Percentiles rank a stretch among this genome's conserved stretches.
Evolutionary conservation across 1,140 invertebrate genomes (phyloP).

Genomic region (Heterodera schachtii): DNA sequence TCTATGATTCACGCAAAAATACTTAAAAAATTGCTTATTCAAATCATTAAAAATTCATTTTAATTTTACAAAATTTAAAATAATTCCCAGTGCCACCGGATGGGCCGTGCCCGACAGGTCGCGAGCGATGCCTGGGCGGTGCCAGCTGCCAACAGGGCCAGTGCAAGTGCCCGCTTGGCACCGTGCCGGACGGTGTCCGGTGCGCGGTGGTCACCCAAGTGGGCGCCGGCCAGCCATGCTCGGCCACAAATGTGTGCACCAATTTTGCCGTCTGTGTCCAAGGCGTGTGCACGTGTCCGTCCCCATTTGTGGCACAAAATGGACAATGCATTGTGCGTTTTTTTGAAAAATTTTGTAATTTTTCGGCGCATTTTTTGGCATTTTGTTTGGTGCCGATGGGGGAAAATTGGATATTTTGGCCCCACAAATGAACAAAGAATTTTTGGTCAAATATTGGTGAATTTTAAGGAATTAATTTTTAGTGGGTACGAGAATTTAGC

Average conservation of each 20-base stretch:
- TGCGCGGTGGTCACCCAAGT: constrained; percentile 45
- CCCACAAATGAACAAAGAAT: too few relatives aligned
- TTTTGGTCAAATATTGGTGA: too few relatives aligned
- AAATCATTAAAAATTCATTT: constrained; percentile 10
- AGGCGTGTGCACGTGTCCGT: constrained; percentile 48
- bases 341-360: too few relatives aligned
- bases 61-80: not conserved
- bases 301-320: constrained; percentile 50
- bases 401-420: too few relatives aligned
- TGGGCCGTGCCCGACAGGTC: constrained; percentile 47
- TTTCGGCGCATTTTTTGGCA: constrained; percentile 30
- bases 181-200: constrained; percentile 40
- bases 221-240: constrained; percentile 46
- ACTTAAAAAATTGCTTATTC: too few relatives aligned
- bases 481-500: too few relatives aligned
- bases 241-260: constrained; percentile 43
- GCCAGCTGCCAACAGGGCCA: constrained; percentile 46
- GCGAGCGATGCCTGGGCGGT: constrained; percentile 50
- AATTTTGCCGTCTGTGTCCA: constrained; percentile 51
- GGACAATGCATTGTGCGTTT: constrained; percentile 37
- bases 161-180: constrained; percentile 49
- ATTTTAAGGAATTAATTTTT: too few relatives aligned
- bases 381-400: not conserved
- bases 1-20: too few relatives aligned
- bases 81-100: constrained; percentile 38